A percentile compares a stretch with the other conserved stretches of the same genome.
phyloP scores from a whole-genome alignment of 2,113 vertebrate species.

The Petrocephalus zakoni region DNA sequence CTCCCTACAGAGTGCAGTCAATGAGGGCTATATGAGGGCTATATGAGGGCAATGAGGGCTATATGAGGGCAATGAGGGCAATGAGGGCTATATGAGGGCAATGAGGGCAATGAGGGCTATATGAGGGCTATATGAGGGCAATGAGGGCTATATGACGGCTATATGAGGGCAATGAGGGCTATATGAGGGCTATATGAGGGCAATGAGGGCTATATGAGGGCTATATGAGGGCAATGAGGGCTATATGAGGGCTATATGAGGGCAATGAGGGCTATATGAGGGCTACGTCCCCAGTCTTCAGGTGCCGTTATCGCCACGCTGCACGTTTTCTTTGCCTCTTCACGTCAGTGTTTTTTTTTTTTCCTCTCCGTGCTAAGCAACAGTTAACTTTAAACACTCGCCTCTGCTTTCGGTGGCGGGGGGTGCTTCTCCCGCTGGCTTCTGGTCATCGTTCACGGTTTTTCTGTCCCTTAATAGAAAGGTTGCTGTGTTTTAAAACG shows the following conservation, averaged over 20 bases:
- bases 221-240: not conserved
- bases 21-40: too few relatives aligned
- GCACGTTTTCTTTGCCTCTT: not conserved
- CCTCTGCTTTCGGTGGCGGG: not conserved
- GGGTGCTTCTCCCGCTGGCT: not conserved
- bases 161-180: not conserved
- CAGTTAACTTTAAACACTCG: not conserved
- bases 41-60: not conserved
- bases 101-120: not conserved
- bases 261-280: not conserved
- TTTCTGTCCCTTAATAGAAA: not conserved
- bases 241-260: too few relatives aligned
- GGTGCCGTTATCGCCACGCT: not conserved
- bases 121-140: too few relatives aligned
- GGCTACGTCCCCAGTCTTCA: not conserved
- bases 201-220: too few relatives aligned
- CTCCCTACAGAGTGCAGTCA: not conserved
- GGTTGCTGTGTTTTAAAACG: not conserved
- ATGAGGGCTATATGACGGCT: too few relatives aligned
- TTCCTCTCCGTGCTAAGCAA: not conserved
- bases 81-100: too few relatives aligned
- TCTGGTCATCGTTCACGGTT: constrained; percentile 10
- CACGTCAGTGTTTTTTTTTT: not conserved
- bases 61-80: too few relatives aligned
- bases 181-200: too few relatives aligned